phyloP scores from a whole-genome alignment of 1,140 invertebrate genomes.

The Drosophila kurseongensis region DNA sequence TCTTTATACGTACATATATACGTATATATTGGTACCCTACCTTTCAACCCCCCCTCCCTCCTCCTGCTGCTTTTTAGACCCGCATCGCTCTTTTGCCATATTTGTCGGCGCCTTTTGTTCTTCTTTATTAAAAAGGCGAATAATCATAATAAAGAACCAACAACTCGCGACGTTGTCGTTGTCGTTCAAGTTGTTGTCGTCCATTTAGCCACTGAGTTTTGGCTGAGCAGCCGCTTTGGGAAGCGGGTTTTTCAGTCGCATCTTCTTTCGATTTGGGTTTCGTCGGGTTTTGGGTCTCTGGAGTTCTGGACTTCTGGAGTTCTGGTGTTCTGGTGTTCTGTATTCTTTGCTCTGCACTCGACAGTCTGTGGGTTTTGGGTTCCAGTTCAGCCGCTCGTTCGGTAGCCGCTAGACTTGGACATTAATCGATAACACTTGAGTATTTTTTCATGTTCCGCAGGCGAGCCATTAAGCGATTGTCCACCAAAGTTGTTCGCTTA shows the following conservation, averaged over 20 bases:
- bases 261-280: slow-evolving; percentile 36
- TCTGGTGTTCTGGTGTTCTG: background rate
- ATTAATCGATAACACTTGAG: slow-evolving; percentile 85
- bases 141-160: slow-evolving; percentile 83
- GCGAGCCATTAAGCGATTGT: slow-evolving; percentile 85
- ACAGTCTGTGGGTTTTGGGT: slow-evolving; percentile 1
- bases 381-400: slow-evolving; percentile 72
- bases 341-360: background rate
- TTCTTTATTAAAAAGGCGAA: slow-evolving; percentile 83
- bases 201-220: slow-evolving; percentile 81
- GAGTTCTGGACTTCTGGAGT: slow-evolving; percentile 6
- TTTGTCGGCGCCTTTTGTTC: slow-evolving; percentile 81
- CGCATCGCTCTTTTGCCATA: slow-evolving; percentile 69
- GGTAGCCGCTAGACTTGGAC: slow-evolving; percentile 84
- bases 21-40: background rate
- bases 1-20: background rate
- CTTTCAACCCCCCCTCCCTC: too few relatives aligned
- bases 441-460: slow-evolving; percentile 84
- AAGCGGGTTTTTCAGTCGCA: slow-evolving; percentile 65
- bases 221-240: slow-evolving; percentile 62
- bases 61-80: slow-evolving; percentile 2
- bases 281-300: slow-evolving; percentile 5
- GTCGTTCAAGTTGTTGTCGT: slow-evolving; percentile 63
- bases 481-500: slow-evolving; percentile 59
- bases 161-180: slow-evolving; percentile 51